phyloP scores from a whole-genome alignment of 1,140 invertebrate genomes.

The Drosophila sp. region DNA sequence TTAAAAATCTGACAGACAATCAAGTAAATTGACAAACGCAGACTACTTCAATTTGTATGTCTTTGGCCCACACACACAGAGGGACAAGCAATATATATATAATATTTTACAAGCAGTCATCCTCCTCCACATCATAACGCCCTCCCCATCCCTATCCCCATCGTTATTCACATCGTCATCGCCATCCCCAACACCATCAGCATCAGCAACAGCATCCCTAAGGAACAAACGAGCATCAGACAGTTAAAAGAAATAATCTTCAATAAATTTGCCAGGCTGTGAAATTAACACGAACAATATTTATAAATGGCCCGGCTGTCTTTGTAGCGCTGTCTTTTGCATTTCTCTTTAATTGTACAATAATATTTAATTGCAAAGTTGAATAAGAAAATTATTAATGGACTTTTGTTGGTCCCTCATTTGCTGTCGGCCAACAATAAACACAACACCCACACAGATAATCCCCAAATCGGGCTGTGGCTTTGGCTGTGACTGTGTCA shows the following conservation, averaged over 20 bases:
- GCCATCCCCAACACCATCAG: background rate
- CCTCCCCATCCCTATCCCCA: background rate
- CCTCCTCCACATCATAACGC: background rate
- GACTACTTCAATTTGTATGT: constrained; percentile 28
- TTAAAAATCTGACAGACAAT: constrained; percentile 59
- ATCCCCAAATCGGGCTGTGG: constrained; percentile 53
- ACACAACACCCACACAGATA: constrained; percentile 48
- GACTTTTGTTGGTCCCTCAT: constrained; percentile 11
- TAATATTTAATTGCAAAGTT: constrained; percentile 78
- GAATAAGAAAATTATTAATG: constrained; percentile 66
- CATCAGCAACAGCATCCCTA: background rate
- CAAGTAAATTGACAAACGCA: constrained; percentile 62
- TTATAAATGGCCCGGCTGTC: constrained; percentile 57
- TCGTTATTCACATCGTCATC: background rate
- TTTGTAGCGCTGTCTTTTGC: constrained; percentile 61
- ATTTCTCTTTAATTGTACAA: constrained; percentile 76
- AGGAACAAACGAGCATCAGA: constrained; percentile 15
- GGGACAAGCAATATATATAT: no score
- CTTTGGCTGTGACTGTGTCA: constrained; percentile 68
- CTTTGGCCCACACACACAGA: constrained; percentile 45
- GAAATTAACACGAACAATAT: constrained; percentile 54
- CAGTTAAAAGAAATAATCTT: constrained; percentile 57
- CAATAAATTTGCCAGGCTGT: constrained; percentile 63
- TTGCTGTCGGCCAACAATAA: constrained; percentile 2
- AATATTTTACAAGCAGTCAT: no score